phyloP scores from a whole-genome alignment of 2,113 vertebrate species.

The Tachysurus fulvidraco region DNA sequence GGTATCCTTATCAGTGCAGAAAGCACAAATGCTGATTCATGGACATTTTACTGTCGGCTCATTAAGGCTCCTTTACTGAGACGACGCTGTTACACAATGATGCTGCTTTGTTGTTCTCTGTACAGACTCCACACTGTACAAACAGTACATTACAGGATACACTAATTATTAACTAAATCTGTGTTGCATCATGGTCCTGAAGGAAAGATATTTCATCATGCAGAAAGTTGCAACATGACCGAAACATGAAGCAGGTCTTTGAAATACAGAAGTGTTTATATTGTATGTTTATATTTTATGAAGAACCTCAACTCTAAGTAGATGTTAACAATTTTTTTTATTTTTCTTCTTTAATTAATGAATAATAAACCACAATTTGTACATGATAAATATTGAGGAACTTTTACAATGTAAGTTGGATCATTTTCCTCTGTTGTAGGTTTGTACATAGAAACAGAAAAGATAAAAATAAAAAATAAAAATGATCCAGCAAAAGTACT shows the following conservation, averaged over 20 bases:
- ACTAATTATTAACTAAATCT: not conserved
- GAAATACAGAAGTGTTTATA: no score
- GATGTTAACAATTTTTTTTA: no score
- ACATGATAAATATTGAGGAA: no score
- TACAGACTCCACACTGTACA: not conserved
- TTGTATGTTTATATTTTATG: no score
- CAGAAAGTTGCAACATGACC: not conserved
- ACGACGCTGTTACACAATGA: not conserved
- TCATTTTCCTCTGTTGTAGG: no score
- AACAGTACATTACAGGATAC: no score
- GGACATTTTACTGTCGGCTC: not conserved
- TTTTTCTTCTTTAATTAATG: no score
- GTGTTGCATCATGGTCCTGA: not conserved
- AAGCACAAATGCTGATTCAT: not conserved
- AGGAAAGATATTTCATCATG: not conserved
- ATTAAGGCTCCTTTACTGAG: not conserved
- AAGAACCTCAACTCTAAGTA: no score
- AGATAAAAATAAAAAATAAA: not conserved
- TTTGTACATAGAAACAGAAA: no score
- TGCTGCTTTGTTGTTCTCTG: not conserved
- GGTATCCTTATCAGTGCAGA: not conserved
- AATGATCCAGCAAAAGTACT: not conserved
- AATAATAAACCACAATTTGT: no score
- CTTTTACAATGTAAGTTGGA: no score
- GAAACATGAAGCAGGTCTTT: no score